These are phyloP conservation scores for Gallinago media DNA, from an alignment of 2,113 vertebrate species.

Conservation along the genomic window DNA sequence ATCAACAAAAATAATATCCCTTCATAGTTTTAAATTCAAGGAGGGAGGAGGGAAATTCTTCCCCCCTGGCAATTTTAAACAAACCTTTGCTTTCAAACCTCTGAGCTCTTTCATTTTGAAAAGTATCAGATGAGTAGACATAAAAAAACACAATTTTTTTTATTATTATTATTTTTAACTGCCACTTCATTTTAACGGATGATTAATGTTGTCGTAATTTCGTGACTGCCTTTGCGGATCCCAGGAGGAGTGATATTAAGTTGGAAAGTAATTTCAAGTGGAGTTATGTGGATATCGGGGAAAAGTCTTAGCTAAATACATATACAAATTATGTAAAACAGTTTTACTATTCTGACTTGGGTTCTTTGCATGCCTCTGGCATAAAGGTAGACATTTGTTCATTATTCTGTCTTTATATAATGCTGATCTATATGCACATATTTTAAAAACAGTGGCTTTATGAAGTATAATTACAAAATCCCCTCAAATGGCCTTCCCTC, in stretches of 20 bases:
- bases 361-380: background rate
- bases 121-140: background rate
- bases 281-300: background rate
- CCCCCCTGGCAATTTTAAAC: background rate
- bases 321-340: constrained; percentile 11
- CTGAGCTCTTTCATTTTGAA: constrained; percentile 4
- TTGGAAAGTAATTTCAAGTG: background rate
- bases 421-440: background rate
- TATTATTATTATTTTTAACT: background rate
- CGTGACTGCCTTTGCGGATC: background rate
- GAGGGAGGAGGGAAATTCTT: background rate
- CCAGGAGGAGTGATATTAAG: background rate
- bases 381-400: background rate
- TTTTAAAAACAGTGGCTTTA: background rate
- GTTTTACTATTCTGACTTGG: background rate
- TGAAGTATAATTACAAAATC: background rate
- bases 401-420: background rate
- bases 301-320: background rate
- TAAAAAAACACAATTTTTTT: background rate
- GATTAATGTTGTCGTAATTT: constrained; percentile 15
- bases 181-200: background rate
- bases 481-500: background rate
- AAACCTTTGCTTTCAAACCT: constrained; percentile 26
- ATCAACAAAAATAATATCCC: background rate
- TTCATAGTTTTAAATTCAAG: background rate